Percentiles rank a stretch among this genome's conserved stretches.
These are phyloP conservation scores for Sarcophaga rosellei DNA, from an alignment of 2,888 invertebrate genomes.

Conservation along the genomic window DNA sequence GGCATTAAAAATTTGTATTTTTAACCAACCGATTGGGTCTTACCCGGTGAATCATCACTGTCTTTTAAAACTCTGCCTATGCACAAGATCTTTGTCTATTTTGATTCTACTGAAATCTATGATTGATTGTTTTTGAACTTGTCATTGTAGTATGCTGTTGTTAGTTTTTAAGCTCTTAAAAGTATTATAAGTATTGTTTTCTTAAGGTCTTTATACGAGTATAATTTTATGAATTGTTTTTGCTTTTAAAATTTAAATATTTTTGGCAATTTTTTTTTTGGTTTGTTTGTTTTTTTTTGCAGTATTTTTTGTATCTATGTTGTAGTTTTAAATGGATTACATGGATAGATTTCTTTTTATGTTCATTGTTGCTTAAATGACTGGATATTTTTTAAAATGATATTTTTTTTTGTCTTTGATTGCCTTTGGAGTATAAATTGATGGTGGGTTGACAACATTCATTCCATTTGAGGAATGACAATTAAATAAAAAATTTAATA, in stretches of 20 bases:
- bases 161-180: conserved; percentile 37
- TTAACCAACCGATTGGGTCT: too few relatives aligned
- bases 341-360: conserved; percentile 31
- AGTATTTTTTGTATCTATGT: conserved; percentile 3
- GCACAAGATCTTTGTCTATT: neutral
- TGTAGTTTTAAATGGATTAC: conserved; percentile 48
- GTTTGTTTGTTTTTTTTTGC: too few relatives aligned
- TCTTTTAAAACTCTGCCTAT: neutral
- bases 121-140: conserved; percentile 64
- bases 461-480: conserved; percentile 20
- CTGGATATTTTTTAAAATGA: neutral
- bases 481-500: conserved; percentile 25
- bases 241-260: conserved; percentile 2
- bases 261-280: neutral
- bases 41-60: neutral
- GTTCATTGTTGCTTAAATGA: conserved; percentile 7
- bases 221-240: neutral
- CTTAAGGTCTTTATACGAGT: conserved; percentile 7
- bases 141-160: conserved; percentile 39
- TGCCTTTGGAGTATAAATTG: conserved; percentile 3
- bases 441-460: conserved; percentile 31
- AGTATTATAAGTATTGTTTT: neutral
- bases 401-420: neutral
- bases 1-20: too few relatives aligned
- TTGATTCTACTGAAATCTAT: conserved; percentile 5